These are phyloP conservation scores for Cantharis lateralis DNA, from an alignment of 2,888 invertebrate species.

Conservation along the genomic window DNA sequence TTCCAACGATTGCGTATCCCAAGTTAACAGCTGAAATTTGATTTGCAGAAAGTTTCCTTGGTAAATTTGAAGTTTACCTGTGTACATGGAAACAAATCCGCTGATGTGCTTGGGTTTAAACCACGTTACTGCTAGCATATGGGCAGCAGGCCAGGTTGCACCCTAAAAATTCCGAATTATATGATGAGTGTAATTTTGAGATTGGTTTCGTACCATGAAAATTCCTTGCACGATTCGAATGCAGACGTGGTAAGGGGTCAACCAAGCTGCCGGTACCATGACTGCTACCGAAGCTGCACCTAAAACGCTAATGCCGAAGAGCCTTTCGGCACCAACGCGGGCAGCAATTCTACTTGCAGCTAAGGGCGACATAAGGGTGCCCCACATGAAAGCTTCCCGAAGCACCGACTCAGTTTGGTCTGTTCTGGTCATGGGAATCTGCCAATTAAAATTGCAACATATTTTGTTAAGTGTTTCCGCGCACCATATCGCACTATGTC, in stretches of 20 bases:
- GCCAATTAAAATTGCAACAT: background rate
- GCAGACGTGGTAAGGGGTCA: constrained; percentile 62
- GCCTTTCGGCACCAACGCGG: constrained; percentile 61
- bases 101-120: constrained; percentile 62
- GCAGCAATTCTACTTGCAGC: constrained; percentile 62
- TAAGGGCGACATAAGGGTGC: constrained; percentile 61
- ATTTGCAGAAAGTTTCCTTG: background rate
- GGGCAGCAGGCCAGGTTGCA: constrained; percentile 64
- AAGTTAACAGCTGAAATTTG: constrained; percentile 58
- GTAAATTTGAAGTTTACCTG: constrained; percentile 50
- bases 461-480: no score
- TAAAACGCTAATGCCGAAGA: constrained; percentile 61
- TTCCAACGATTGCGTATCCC: constrained; percentile 61
- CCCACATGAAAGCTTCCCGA: constrained; percentile 64
- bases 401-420: constrained; percentile 61
- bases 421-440: constrained; percentile 59
- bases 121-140: constrained; percentile 65
- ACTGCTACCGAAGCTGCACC: constrained; percentile 61
- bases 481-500: no score
- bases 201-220: constrained; percentile 57
- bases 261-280: constrained; percentile 63
- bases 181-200: no score
- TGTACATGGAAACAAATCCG: constrained; percentile 62
- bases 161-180: constrained; percentile 50
- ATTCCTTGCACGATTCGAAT: constrained; percentile 62